Conservation (phyloP, 1,140 invertebrate species). For the Trinorchestia longiramus region DNA sequence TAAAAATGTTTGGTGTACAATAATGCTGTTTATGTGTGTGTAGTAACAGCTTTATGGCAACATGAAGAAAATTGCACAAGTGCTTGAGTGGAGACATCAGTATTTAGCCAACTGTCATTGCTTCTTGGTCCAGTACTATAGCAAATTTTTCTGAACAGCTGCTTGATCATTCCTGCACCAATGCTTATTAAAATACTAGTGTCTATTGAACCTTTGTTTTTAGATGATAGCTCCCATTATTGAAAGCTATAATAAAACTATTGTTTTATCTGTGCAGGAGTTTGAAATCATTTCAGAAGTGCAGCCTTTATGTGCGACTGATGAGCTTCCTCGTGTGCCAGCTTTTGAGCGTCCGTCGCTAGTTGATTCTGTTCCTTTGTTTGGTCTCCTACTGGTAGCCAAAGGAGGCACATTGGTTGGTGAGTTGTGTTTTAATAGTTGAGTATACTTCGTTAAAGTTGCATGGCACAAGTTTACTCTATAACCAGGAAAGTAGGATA, state of each 20-base stretch:
- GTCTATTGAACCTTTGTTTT: not conserved
- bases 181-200: not conserved
- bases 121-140: not conserved
- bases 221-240: not conserved
- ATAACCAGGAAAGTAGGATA: no score
- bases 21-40: no score
- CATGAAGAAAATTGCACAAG: not conserved
- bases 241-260: not conserved
- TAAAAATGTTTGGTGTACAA: no score
- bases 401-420: constrained; percentile 3
- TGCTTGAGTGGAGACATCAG: not conserved
- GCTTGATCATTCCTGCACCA: not conserved
- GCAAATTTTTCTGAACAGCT: not conserved
- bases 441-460: no score
- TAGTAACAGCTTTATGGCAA: no score
- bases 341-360: not conserved
- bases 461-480: no score
- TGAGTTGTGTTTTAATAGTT: not conserved
- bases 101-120: not conserved
- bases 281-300: constrained; percentile 11
- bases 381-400: constrained; percentile 30
- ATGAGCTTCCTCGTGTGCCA: not conserved
- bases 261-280: not conserved
- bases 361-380: not conserved
- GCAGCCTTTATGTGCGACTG: not conserved